Percentiles rank a stretch among this genome's conserved stretches.
Evolutionary conservation across 1,140 invertebrate genomes (phyloP).

Genomic region (Oncopodura yosiiana): DNA sequence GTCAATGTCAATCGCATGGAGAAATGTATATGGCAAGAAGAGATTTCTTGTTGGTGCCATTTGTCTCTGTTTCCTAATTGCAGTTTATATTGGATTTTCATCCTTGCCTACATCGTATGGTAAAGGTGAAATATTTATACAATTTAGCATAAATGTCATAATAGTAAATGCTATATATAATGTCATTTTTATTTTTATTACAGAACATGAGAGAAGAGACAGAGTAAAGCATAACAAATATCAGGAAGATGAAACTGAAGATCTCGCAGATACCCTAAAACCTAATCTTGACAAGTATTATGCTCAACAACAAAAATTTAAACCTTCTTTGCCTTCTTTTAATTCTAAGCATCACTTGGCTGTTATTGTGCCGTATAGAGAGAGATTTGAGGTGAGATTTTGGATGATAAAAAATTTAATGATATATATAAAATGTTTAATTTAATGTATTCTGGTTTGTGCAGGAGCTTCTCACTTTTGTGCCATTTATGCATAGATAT

Average conservation of each 20-base stretch:
- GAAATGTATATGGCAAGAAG: conserved; percentile 11
- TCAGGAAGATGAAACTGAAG: conserved; percentile 9
- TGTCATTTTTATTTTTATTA: background rate
- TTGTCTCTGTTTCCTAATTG: conserved; percentile 15
- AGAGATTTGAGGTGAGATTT: conserved; percentile 92
- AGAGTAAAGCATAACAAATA: background rate
- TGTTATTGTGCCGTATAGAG: conserved; percentile 82
- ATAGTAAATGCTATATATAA: background rate
- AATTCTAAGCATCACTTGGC: conserved; percentile 51
- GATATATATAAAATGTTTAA: no score
- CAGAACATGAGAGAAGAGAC: background rate
- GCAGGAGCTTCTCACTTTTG: conserved; percentile 86
- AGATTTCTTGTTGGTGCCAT: conserved; percentile 14
- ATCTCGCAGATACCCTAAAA: no score
- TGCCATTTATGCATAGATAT: conserved; percentile 80
- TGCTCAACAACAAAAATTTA: background rate
- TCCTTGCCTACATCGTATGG: background rate
- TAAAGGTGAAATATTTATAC: background rate
- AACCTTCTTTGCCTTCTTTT: background rate
- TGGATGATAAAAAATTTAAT: no score
- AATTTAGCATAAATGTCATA: background rate
- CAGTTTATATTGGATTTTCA: conserved; percentile 16
- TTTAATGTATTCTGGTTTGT: no score
- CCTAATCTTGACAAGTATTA: no score
- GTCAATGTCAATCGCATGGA: conserved; percentile 20